Percentiles rank a stretch among this genome's conserved stretches.
These are phyloP conservation scores for Fregata magnificens DNA, from an alignment of 2,113 vertebrate genomes.

Conservation along the genomic window DNA sequence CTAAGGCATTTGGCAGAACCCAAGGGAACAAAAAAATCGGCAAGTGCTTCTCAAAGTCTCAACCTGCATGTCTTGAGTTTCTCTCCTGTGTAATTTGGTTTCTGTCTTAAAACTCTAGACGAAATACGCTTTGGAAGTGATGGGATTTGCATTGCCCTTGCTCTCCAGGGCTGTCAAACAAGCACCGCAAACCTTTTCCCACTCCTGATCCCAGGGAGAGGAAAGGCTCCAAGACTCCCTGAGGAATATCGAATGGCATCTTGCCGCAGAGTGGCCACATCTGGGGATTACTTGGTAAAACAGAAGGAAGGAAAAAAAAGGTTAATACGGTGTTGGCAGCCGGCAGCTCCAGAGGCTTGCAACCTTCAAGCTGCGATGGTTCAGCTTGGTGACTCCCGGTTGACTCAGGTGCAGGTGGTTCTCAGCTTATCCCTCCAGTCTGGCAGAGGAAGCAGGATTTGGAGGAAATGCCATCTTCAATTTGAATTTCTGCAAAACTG, in stretches of 20 bases:
- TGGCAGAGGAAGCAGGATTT: not conserved
- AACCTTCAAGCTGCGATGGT: not conserved
- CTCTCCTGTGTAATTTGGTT: not conserved
- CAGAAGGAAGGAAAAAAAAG: not conserved
- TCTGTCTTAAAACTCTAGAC: not conserved
- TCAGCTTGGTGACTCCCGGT: not conserved
- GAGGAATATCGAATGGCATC: not conserved
- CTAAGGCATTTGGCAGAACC: not conserved
- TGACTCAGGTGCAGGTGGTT: not conserved
- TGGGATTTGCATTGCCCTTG: not conserved
- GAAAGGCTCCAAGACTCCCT: not conserved
- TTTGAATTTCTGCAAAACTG: not conserved
- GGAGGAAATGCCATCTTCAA: not conserved
- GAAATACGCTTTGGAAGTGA: not conserved
- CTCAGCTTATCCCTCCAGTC: not conserved
- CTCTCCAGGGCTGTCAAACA: not conserved
- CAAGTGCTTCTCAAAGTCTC: not conserved
- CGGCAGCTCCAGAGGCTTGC: not conserved
- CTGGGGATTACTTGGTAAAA: not conserved
- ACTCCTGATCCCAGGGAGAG: not conserved
- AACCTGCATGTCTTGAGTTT: rapidly evolving
- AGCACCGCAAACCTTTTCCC: not conserved
- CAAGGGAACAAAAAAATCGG: not conserved
- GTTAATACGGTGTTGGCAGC: not conserved
- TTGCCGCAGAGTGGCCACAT: not conserved